Evolutionary conservation across 2,888 invertebrate species (phyloP).

Genomic region (Pherbina coryleti): DNA sequence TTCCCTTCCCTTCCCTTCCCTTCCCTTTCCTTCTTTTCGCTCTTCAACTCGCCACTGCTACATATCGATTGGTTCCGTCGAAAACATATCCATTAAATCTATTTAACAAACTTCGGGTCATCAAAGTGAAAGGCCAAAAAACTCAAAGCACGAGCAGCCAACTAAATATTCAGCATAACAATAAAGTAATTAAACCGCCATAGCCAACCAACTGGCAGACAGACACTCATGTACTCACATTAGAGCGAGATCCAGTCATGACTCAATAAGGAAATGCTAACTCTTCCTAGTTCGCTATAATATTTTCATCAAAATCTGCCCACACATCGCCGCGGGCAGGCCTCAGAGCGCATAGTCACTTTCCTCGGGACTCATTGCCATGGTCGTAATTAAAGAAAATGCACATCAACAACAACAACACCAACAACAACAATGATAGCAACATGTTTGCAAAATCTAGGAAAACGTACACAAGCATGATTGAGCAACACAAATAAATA

Average conservation of each 20-base stretch:
- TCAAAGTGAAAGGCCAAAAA: constrained; percentile 21
- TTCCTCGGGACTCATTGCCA: constrained; percentile 32
- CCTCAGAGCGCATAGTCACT: neutral
- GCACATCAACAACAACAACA: too few relatives aligned
- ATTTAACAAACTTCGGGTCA: neutral
- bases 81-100: too few relatives aligned
- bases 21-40: too few relatives aligned
- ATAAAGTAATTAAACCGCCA: neutral
- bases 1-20: too few relatives aligned
- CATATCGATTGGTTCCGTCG: too few relatives aligned
- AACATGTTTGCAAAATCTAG: neutral
- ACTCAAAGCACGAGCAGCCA: neutral
- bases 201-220: neutral
- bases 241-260: neutral
- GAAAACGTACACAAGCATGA: constrained; percentile 6
- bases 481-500: neutral
- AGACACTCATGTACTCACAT: neutral
- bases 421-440: neutral
- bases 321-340: neutral
- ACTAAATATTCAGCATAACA: too few relatives aligned
- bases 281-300: constrained; percentile 9
- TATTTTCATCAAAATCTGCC: constrained; percentile 1
- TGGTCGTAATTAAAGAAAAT: constrained; percentile 37
- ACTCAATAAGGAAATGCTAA: constrained; percentile 27
- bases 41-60: too few relatives aligned